Percentiles rank a stretch among this genome's conserved stretches.
Evolutionary conservation across 2,113 vertebrate genomes (phyloP).

Genomic region (Tichodroma muraria): DNA sequence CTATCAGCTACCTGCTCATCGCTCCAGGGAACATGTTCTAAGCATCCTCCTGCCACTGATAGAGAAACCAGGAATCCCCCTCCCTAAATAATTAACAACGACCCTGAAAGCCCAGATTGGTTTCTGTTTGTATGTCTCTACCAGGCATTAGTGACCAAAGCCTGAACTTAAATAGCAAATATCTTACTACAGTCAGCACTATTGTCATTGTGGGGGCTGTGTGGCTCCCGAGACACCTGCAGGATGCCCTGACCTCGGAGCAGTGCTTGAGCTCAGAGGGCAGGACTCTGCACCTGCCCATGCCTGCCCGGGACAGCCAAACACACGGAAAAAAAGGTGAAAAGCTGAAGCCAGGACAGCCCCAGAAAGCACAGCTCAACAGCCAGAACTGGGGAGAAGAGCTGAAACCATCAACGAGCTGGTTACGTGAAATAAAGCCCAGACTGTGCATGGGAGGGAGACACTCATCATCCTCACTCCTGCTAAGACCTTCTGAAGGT

Average conservation of each 20-base stretch:
- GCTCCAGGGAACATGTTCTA: background rate
- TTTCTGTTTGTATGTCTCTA: background rate
- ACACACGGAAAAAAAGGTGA: rapidly evolving
- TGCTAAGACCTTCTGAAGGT: background rate
- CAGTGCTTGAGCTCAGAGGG: background rate
- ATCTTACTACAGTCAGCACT: background rate
- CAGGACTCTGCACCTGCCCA: background rate
- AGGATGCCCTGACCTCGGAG: background rate
- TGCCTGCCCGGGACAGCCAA: background rate
- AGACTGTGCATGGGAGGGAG: background rate
- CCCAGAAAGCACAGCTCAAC: background rate
- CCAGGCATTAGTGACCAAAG: background rate
- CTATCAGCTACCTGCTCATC: background rate
- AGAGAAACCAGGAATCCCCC: background rate
- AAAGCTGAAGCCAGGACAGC: background rate
- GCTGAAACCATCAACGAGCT: background rate
- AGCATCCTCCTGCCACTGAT: background rate
- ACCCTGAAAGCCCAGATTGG: background rate
- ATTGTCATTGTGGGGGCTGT: rapidly evolving
- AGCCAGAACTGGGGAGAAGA: background rate
- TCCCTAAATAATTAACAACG: background rate
- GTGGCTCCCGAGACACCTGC: background rate
- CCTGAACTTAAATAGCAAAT: background rate
- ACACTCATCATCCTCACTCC: background rate
- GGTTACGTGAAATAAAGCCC: background rate